phyloP scores from a whole-genome alignment of 2,888 invertebrate species.

The Brenthis daphne region DNA sequence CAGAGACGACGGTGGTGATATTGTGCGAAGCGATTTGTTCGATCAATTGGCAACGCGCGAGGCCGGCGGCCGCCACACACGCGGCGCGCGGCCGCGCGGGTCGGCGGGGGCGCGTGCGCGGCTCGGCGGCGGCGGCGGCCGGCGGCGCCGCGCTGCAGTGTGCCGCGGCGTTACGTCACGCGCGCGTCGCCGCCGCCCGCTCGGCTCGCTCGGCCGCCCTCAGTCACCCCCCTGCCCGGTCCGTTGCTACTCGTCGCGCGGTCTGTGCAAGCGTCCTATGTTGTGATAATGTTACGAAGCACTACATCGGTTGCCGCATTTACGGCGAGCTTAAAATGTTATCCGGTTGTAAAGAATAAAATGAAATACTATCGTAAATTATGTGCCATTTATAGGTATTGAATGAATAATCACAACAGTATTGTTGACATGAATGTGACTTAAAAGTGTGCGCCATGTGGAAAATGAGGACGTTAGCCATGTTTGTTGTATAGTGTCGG shows the following conservation, averaged over 20 bases:
- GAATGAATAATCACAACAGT: background rate
- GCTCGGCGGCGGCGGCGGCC: constrained; percentile 36
- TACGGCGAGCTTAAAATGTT: background rate
- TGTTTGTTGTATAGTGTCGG: constrained; percentile 2
- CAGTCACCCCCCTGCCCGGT: constrained; percentile 19
- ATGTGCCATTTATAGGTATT: background rate
- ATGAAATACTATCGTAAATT: background rate
- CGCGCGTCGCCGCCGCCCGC: constrained; percentile 37
- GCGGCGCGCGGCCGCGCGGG: constrained; percentile 21
- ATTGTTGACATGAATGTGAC: constrained; percentile 4
- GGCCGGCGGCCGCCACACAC: constrained; percentile 26
- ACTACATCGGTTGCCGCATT: background rate
- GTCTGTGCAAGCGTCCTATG: constrained; percentile 18
- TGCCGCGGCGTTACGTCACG: constrained; percentile 59
- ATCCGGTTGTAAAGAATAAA: too few species aligned
- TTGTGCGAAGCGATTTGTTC: constrained; percentile 9
- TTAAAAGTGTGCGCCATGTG: constrained; percentile 15
- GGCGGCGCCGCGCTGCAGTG: constrained; percentile 51
- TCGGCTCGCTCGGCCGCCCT: constrained; percentile 4
- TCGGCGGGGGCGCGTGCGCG: constrained; percentile 31
- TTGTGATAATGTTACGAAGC: constrained; percentile 9
- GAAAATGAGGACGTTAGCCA: constrained; percentile 20
- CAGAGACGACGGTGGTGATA: constrained; percentile 2
- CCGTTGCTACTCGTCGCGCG: constrained; percentile 26
- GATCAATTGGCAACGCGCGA: constrained; percentile 27